A percentile compares a stretch with the other conserved stretches of the same genome.
Conservation (phyloP, 1,140 invertebrate genomes). For the Drosophila kikkawai region DNA sequence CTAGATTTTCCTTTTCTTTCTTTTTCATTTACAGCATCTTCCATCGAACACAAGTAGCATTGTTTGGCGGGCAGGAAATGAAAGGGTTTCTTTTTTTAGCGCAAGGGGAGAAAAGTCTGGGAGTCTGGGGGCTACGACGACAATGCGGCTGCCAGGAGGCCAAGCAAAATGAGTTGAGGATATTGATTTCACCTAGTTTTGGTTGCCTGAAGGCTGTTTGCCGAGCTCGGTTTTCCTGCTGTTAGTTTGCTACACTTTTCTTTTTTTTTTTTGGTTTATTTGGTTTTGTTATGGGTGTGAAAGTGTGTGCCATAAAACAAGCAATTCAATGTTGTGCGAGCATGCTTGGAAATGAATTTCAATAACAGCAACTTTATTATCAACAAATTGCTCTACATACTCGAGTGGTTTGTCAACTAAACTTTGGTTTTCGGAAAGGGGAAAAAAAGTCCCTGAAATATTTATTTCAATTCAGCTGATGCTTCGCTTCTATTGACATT, state of each 20-base stretch:
- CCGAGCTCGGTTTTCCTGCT: constrained; percentile 19
- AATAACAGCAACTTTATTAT: constrained; percentile 42
- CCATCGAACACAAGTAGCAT: constrained; percentile 50
- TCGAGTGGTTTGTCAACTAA: constrained; percentile 43
- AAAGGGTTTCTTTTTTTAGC: constrained; percentile 35
- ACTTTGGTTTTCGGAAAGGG: constrained; percentile 2
- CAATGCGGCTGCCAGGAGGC: constrained; percentile 54
- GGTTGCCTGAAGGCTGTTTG: constrained; percentile 42
- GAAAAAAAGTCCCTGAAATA: not conserved
- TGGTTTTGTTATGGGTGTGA: constrained; percentile 35
- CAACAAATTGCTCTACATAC: constrained; percentile 48
- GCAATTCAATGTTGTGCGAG: constrained; percentile 44
- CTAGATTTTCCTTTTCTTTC: constrained; percentile 40
- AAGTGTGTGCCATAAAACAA: constrained; percentile 46
- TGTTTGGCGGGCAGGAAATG: constrained; percentile 45
- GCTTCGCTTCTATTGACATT: not conserved
- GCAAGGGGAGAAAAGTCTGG: constrained; percentile 11
- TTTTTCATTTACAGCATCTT: constrained; percentile 32
- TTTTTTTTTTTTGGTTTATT: constrained; percentile 20
- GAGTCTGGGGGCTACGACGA: constrained; percentile 23
- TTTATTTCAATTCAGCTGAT: too few species aligned
- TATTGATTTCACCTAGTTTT: constrained; percentile 79
- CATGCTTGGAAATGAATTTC: constrained; percentile 43
- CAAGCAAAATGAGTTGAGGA: constrained; percentile 66
- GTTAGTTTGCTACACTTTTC: constrained; percentile 16